These are phyloP conservation scores for Lomographa bimaculata DNA, from an alignment of 2,888 invertebrate species.

Conservation along the genomic window DNA sequence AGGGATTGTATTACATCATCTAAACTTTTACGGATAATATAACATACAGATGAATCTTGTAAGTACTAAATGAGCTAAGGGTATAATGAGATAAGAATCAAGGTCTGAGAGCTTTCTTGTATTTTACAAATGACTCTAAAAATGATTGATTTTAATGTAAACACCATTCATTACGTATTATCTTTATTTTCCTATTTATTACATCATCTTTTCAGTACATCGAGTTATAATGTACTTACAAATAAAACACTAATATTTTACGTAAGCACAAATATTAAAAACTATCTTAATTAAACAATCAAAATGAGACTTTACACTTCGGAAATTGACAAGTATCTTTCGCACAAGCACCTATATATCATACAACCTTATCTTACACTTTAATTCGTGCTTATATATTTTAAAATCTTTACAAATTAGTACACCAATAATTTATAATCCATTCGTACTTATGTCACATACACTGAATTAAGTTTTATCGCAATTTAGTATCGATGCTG, in stretches of 20 bases:
- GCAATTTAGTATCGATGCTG: no score
- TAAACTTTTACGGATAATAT: no score
- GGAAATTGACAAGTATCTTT: conserved; percentile 75
- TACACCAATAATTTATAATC: conserved; percentile 13
- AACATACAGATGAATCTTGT: no score
- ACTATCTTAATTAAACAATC: conserved; percentile 47
- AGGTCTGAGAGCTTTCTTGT: no score
- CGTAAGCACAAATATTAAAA: conserved; percentile 66
- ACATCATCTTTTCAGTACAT: conserved; percentile 76
- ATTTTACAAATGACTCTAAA: no score
- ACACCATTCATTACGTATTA: conserved; percentile 39
- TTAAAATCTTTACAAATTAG: conserved; percentile 35
- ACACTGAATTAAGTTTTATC: no score
- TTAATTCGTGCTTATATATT: conserved; percentile 44
- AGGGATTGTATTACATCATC: no score
- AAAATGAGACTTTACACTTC: conserved; percentile 62
- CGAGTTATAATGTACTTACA: conserved; percentile 62
- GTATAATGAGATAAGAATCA: no score
- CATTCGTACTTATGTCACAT: conserved; percentile 13
- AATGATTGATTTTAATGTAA: no score
- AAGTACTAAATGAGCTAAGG: no score
- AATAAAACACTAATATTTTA: conserved; percentile 64
- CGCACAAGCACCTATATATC: conserved; percentile 79
- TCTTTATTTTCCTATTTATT: conserved; percentile 65
- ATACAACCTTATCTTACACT: conserved; percentile 73